Evolutionary conservation across 2,888 invertebrate genomes (phyloP), one percentile per base, ranked within the genome.

Genomic region (Netelia melanura): DNA sequence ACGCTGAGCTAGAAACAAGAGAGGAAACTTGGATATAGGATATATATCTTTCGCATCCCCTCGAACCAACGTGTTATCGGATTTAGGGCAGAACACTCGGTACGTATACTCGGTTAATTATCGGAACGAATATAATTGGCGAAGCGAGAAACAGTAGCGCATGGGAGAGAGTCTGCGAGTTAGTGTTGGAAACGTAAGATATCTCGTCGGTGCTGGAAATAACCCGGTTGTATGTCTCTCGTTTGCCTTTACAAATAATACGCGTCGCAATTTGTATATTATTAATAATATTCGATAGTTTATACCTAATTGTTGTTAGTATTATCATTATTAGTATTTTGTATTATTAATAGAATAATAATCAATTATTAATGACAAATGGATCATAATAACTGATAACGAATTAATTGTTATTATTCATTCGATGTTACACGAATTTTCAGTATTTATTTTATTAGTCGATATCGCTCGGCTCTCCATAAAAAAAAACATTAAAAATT

Each of bases 71-170:
- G 62, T 44, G 70, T 70, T 85, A 81, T 81, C 44, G 21, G 54
- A 23, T 65, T 25, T 52, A 65, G 43, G 25, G 8, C 5, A n/a
- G 38, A 3, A 38, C 38, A 38, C 38, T 38, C 38, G 38, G 30
- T 78, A 56, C 58, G 74, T 65, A 52, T 68, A 67, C 70, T 79
- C 67, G 79, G 56, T 84, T 84, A 82, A 86, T 86, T 80, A 86
- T 82, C 75, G 83, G 68, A 82, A 80, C 67, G 72, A 56, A 72
- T 84, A 82, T 86, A 79, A 82, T 86, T 84, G 84, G 72, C 68
- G 58, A 71, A 84, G 74, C 77, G 78, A 64, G 81, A 71, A 68
- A 77, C 58, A 76, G 62, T 38, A 78, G 62, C 56, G 54, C 25
- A 67, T 30, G 14, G 64, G 52, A 62, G 64, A 14, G 21, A 52